Evolutionary conservation across 2,888 invertebrate species (phyloP).

Genomic region (Acronicta alni): DNA sequence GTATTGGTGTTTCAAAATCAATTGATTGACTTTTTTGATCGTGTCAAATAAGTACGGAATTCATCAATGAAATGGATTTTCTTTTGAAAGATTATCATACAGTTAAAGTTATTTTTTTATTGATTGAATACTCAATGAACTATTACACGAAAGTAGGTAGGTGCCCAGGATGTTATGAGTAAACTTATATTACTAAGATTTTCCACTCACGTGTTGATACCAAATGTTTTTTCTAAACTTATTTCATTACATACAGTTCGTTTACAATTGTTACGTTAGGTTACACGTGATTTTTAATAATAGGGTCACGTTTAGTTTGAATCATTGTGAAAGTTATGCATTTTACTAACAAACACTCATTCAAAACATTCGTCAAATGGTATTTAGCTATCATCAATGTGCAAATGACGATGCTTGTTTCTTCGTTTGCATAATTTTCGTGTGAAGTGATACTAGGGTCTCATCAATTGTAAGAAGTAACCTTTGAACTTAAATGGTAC

Average conservation of each 20-base stretch:
- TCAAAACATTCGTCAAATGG: slow-evolving; percentile 11
- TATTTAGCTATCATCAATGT: slow-evolving; percentile 1
- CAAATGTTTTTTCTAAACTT: slow-evolving; percentile 55
- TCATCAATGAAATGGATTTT: slow-evolving; percentile 16
- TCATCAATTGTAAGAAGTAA: slow-evolving; percentile 26
- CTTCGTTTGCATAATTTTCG: slow-evolving; percentile 31
- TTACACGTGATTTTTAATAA: slow-evolving; percentile 60
- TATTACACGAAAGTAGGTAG: slow-evolving; percentile 22
- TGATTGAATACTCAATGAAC: slow-evolving; percentile 4
- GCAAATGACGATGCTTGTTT: slow-evolving; percentile 15
- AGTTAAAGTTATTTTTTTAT: slow-evolving; percentile 1
- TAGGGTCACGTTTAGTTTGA: slow-evolving; percentile 55
- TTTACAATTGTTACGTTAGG: slow-evolving; percentile 42
- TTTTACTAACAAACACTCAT: slow-evolving; percentile 27
- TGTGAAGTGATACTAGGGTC: slow-evolving; percentile 31
- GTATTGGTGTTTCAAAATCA: slow-evolving; percentile 23
- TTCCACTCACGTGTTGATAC: slow-evolving; percentile 50
- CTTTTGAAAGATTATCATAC: slow-evolving; percentile 11
- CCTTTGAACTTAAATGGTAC: slow-evolving; percentile 28
- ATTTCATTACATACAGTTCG: slow-evolving; percentile 28
- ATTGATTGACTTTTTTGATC: slow-evolving; percentile 37
- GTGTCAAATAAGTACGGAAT: slow-evolving; percentile 21
- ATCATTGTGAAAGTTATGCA: slow-evolving; percentile 55
- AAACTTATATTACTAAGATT: slow-evolving; percentile 45
- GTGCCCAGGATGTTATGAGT: slow-evolving; percentile 49